These are phyloP conservation scores for Monarcha castaneiventris DNA, from an alignment of 2,113 vertebrate genomes.

Conservation along the genomic window DNA sequence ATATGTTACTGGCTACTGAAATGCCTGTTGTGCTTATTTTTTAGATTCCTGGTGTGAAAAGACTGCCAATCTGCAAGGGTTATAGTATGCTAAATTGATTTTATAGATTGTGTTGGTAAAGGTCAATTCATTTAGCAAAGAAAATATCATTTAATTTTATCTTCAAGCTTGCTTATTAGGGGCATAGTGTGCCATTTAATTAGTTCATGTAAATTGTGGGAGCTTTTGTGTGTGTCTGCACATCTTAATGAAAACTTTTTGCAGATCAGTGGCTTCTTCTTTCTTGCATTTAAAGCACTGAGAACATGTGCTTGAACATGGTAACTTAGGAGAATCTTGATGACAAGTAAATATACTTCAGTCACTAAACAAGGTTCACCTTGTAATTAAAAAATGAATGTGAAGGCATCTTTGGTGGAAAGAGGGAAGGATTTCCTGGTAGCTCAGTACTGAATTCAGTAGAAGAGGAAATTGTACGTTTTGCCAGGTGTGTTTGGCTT, in stretches of 20 bases:
- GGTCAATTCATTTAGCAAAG: constrained; percentile 39
- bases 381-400: neutral
- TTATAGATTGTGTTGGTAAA: constrained; percentile 19
- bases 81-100: constrained; percentile 15
- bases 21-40: neutral
- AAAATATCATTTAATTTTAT: constrained; percentile 24
- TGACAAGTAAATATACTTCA: neutral
- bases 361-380: neutral
- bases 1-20: neutral
- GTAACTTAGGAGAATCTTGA: neutral
- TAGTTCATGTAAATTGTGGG: neutral
- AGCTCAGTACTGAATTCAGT: neutral
- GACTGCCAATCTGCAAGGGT: neutral
- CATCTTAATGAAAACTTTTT: neutral
- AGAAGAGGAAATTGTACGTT: neutral
- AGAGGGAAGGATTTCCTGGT: neutral
- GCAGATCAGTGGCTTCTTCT: neutral
- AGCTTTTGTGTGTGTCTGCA: neutral
- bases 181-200: neutral
- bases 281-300: neutral
- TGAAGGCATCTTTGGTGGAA: neutral
- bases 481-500: neutral
- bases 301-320: neutral
- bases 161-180: neutral
- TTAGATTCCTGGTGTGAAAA: neutral